Conservation (phyloP, 2,888 invertebrate genomes). For the Dimorphilus gyrociliatus region DNA sequence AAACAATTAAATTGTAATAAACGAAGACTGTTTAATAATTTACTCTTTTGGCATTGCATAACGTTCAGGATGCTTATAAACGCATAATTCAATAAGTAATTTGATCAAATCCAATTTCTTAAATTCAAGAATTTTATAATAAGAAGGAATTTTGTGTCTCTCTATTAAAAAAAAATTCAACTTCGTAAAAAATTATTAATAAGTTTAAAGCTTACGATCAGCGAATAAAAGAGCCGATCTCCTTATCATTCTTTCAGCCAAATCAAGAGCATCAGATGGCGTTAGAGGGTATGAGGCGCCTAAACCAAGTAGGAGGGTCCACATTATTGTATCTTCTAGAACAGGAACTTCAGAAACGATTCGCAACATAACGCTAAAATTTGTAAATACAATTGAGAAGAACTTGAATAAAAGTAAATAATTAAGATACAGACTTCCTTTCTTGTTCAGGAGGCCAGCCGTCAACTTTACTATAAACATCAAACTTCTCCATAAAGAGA, state of each 20-base stretch:
- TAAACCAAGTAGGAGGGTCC: conserved; percentile 64
- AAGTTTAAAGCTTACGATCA: conserved; percentile 41
- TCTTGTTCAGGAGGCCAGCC: conserved; percentile 81
- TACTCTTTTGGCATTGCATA: conserved; percentile 67
- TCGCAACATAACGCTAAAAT: conserved; percentile 42
- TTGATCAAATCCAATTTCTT: conserved; percentile 56
- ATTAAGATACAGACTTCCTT: conserved; percentile 38
- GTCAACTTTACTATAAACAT: conserved; percentile 38
- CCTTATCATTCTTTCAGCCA: conserved; percentile 65
- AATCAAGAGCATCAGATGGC: conserved; percentile 65
- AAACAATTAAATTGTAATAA: neutral
- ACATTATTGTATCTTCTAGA: conserved; percentile 60
- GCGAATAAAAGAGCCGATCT: conserved; percentile 61
- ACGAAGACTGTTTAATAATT: conserved; percentile 17
- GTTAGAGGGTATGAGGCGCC: conserved; percentile 52
- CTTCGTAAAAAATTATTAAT: neutral
- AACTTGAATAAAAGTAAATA: no score
- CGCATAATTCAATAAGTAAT: conserved; percentile 70
- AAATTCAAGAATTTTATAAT: conserved; percentile 29
- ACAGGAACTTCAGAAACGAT: conserved; percentile 74
- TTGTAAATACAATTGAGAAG: neutral
- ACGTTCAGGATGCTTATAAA: conserved; percentile 81
- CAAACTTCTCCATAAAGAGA: conserved; percentile 32
- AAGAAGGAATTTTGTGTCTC: conserved; percentile 12
- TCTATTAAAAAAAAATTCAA: neutral